phyloP scores from a whole-genome alignment of 2,797 vertebrate species.

The Xenops minutus region DNA sequence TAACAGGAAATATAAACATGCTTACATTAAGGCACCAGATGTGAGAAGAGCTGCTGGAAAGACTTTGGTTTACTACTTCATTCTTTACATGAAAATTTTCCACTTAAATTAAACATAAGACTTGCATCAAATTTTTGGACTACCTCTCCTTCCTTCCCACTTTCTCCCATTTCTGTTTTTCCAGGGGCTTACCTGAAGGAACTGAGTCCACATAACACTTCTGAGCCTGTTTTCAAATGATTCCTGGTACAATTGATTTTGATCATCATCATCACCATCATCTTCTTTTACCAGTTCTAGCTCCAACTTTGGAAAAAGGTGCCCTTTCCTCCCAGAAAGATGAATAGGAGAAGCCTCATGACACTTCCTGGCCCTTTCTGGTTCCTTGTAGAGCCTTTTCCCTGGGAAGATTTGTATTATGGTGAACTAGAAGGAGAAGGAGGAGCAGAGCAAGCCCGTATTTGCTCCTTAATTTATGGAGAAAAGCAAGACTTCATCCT shows the following conservation, averaged over 20 bases:
- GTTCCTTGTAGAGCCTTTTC: slow-evolving; percentile 71
- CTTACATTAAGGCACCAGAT: slow-evolving; percentile 5
- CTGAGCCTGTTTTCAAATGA: slow-evolving; percentile 69
- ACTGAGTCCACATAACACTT: slow-evolving; percentile 67
- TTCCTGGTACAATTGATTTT: slow-evolving; percentile 64
- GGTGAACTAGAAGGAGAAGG: slow-evolving; percentile 63
- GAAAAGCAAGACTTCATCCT: slow-evolving; percentile 60
- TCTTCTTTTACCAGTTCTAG: slow-evolving; percentile 68
- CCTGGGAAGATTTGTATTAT: slow-evolving; percentile 71
- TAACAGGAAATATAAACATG: background rate
- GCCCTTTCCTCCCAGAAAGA: slow-evolving; percentile 67
- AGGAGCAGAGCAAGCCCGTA: slow-evolving; percentile 41
- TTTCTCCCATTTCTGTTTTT: slow-evolving; percentile 51
- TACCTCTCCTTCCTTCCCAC: slow-evolving; percentile 59
- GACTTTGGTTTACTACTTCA: background rate
- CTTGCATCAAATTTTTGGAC: background rate
- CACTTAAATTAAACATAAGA: slow-evolving; percentile 4
- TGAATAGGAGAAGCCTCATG: slow-evolving; percentile 68
- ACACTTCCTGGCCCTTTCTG: slow-evolving; percentile 70
- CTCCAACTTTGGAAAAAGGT: slow-evolving; percentile 69
- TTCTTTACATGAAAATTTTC: background rate
- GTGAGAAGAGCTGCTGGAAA: slow-evolving; percentile 7
- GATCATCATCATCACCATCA: slow-evolving; percentile 46
- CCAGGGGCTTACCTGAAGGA: slow-evolving; percentile 65
- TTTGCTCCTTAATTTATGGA: slow-evolving; percentile 56